phyloP scores from a whole-genome alignment of 2,888 invertebrate species.

The Andrena marginata region DNA sequence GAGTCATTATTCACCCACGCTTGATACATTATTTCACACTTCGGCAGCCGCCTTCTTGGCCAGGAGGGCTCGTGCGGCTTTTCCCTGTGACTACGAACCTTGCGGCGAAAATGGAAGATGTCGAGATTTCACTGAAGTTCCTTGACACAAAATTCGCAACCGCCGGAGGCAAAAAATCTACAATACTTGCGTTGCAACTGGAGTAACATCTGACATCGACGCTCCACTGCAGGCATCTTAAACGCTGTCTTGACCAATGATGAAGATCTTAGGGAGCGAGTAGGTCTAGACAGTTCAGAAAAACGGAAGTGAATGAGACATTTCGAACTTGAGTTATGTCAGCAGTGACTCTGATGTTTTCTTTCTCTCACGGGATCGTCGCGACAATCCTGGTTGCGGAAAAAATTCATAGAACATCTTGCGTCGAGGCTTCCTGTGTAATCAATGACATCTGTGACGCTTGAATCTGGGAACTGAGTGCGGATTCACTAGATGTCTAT shows the following conservation, averaged over 20 bases:
- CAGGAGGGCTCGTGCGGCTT: slow-evolving; percentile 18
- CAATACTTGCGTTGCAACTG: slow-evolving; percentile 60
- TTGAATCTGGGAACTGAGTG: no score
- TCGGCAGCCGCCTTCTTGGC: slow-evolving; percentile 38
- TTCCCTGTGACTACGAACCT: slow-evolving; percentile 61
- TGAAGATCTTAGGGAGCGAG: background rate
- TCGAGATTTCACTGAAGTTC: slow-evolving; percentile 63
- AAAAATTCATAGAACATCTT: no score
- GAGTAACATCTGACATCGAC: slow-evolving; percentile 64
- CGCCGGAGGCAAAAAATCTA: slow-evolving; percentile 63
- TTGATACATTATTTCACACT: slow-evolving; percentile 70
- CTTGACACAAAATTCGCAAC: slow-evolving; percentile 55
- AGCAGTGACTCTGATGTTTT: no score
- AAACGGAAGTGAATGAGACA: slow-evolving; percentile 20
- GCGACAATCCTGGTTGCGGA: no score
- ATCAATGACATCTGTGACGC: no score
- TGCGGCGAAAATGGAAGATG: slow-evolving; percentile 70
- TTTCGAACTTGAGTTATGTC: background rate
- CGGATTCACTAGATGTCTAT: no score
- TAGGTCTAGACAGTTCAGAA: background rate
- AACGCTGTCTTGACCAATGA: background rate
- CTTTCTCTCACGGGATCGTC: no score
- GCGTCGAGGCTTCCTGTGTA: no score
- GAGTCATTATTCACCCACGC: slow-evolving; percentile 62
- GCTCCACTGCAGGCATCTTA: slow-evolving; percentile 24